phyloP scores from a whole-genome alignment of 1,140 invertebrate species.

The Elymnias hypermnestra region DNA sequence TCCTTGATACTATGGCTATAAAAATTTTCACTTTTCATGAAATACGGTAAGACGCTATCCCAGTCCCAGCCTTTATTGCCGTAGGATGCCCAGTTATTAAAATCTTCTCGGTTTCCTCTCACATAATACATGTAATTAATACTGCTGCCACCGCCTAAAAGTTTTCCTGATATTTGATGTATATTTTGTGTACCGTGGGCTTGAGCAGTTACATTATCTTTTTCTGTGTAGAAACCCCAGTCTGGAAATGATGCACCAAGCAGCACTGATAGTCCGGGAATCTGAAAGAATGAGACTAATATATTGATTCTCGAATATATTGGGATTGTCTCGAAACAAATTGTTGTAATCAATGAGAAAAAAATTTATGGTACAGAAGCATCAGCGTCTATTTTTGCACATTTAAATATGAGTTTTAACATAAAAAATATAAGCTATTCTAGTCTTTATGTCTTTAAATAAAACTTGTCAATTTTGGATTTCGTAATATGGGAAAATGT shows the following conservation, averaged over 20 bases:
- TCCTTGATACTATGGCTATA: slow-evolving; percentile 83
- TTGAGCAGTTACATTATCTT: slow-evolving; percentile 80
- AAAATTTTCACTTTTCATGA: slow-evolving; percentile 90
- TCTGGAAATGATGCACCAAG: slow-evolving; percentile 45
- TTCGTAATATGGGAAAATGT: too few species aligned
- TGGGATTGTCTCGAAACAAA: too few species aligned
- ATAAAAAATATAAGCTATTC: too few species aligned
- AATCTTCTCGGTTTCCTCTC: slow-evolving; percentile 86
- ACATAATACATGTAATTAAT: slow-evolving; percentile 97
- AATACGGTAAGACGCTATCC: slow-evolving; percentile 86
- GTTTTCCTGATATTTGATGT: slow-evolving; percentile 80
- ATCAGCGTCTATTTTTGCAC: too few species aligned
- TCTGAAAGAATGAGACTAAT: too few species aligned
- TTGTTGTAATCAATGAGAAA: too few species aligned
- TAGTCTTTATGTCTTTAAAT: too few species aligned
- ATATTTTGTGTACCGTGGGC: slow-evolving; percentile 78
- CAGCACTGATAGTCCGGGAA: slow-evolving; percentile 35
- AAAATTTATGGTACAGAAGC: too few species aligned
- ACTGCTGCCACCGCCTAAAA: slow-evolving; percentile 90
- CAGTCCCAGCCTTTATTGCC: slow-evolving; percentile 93
- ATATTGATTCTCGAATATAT: too few species aligned
- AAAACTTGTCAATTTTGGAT: too few species aligned
- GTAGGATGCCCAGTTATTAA: slow-evolving; percentile 88
- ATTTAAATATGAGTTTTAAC: too few species aligned
- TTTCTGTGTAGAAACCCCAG: slow-evolving; percentile 84